Evolutionary conservation across 2,888 invertebrate species (phyloP).

Genomic region (Brenthis hecate): DNA sequence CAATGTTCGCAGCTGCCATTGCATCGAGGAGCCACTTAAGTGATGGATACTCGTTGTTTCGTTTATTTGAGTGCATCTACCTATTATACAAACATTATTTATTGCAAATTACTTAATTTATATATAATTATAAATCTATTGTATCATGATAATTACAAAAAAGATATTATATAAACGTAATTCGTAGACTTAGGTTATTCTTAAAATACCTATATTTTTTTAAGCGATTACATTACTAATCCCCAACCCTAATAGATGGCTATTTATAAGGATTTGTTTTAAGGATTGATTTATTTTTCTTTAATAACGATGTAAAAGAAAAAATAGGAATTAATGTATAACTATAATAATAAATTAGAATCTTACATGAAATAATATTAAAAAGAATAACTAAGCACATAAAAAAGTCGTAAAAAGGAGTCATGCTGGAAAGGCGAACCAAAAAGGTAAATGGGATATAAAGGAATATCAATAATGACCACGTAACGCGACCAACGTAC

Average conservation of each 20-base stretch:
- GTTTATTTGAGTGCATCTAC: constrained; percentile 14
- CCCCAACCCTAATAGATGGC: too few relatives aligned
- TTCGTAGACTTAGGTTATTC: too few relatives aligned
- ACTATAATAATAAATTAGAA: neutral
- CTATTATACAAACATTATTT: neutral
- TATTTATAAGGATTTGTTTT: too few relatives aligned
- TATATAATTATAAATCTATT: too few relatives aligned
- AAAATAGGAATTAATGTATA: neutral
- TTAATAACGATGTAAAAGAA: neutral
- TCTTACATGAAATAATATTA: constrained; percentile 1
- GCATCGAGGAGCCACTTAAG: constrained; percentile 28
- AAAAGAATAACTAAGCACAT: constrained; percentile 17
- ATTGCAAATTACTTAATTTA: neutral
- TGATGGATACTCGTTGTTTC: constrained; percentile 24
- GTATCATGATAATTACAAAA: too few relatives aligned
- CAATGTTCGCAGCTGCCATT: constrained; percentile 36
- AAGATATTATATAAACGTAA: too few relatives aligned
- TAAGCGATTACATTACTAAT: too few relatives aligned
- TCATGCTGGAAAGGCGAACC: constrained; percentile 63
- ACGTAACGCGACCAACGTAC: constrained; percentile 64
- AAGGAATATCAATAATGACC: constrained; percentile 79
- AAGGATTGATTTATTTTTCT: too few relatives aligned
- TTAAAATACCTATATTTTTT: too few relatives aligned
- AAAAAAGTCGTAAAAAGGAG: constrained; percentile 62
- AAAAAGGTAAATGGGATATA: constrained; percentile 79